Base-by-base conservation (phyloP, 2,888 invertebrate genomes). In the Carpatolechia fugitivella region DNA sequence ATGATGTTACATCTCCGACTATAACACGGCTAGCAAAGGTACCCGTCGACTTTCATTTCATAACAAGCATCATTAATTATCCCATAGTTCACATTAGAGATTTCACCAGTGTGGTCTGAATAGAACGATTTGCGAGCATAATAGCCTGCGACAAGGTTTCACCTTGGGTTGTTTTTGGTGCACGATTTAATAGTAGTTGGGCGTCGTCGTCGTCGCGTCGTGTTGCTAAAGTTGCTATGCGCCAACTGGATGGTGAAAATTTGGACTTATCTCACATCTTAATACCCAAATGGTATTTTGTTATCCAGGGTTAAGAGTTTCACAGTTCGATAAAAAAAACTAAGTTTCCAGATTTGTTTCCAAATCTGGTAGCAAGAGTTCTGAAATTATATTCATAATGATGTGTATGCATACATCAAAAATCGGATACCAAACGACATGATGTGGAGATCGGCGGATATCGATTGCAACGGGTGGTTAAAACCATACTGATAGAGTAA, bases 401-500 rank as follows among this genome's bases (percentile, higher is more conserved):
- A n/a, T n/a, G n/a, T n/a, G n/a, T n/a, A n/a, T n/a, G n/a, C n/a
- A n/a, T n/a, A n/a, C n/a, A n/a, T n/a, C n/a, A n/a, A n/a, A n/a
- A n/a, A n/a, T n/a, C n/a, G n/a, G n/a, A n/a, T n/a, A n/a, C n/a
- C n/a, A n/a, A n/a, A 52, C 35, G 56, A 70, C 72, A 69, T 72
- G 68, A 75, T 80, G 79, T 82, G 69, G 75, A 68, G 75, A 74
- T 73, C 74, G 72, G 73, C 82, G 81, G 83, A 84, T 82, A 82
- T 78, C 71, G 73, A 69, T 69, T 74, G 79, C 74, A 72, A 76
- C 74, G 75, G 64, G 58, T 60, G 74, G 46, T 77, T 64, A 79
- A 78, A 79, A 60, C 24, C 24, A 41, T 41, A 20, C 20, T 41
- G 11, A 11, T 20, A 20, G 20, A 20, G 13, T 16, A 14, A 38